phyloP scores from a whole-genome alignment of 2,113 vertebrate genomes.

The Tyrannus savana region DNA sequence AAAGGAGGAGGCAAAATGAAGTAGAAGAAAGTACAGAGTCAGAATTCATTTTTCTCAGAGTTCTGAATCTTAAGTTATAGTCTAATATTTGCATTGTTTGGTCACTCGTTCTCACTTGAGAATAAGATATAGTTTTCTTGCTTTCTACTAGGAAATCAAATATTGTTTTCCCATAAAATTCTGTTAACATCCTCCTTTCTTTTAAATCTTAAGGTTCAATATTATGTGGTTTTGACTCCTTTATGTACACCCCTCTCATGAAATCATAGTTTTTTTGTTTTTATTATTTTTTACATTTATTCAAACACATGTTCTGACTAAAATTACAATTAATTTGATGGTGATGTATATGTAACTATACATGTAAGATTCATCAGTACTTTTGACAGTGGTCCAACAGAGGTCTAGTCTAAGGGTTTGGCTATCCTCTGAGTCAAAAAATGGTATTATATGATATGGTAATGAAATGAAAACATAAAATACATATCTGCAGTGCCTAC shows the following conservation, averaged over 20 bases:
- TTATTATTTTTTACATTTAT: neutral
- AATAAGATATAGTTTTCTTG: neutral
- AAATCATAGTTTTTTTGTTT: neutral
- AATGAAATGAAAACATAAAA: neutral
- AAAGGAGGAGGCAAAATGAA: neutral
- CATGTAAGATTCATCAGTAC: neutral
- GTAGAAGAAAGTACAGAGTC: neutral
- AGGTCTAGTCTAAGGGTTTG: neutral
- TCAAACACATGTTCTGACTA: neutral
- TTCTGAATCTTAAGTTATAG: neutral
- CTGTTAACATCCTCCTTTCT: neutral
- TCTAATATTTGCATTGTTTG: neutral
- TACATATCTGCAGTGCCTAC: neutral
- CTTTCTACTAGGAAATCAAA: neutral
- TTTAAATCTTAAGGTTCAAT: neutral
- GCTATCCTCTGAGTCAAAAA: neutral
- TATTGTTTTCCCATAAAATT: neutral
- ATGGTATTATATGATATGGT: neutral
- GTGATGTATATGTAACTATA: neutral
- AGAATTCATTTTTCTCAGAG: neutral
- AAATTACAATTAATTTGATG: neutral
- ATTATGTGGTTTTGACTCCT: neutral
- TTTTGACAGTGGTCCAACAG: neutral
- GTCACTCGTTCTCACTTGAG: neutral
- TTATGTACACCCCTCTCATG: fast-evolving